Evolutionary conservation across 2,113 vertebrate species (phyloP).

Genomic region (Alectura lathami): DNA sequence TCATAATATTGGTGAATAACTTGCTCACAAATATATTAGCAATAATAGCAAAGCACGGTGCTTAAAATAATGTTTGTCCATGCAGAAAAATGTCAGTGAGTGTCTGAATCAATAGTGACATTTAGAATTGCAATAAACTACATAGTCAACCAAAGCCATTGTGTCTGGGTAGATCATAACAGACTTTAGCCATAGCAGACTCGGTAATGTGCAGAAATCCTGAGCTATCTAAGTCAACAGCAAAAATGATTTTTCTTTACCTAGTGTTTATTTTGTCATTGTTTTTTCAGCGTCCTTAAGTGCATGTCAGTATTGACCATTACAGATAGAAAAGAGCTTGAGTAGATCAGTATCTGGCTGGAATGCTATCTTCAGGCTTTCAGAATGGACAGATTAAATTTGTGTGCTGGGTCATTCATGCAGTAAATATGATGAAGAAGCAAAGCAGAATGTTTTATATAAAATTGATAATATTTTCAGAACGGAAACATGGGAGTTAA

Average conservation of each 20-base stretch:
- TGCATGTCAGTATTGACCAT: conserved; percentile 40
- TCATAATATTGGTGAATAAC: not conserved
- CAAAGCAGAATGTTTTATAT: conserved; percentile 26
- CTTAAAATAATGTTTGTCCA: not conserved
- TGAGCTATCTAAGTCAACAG: not conserved
- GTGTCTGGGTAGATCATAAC: not conserved
- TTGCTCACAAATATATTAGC: not conserved
- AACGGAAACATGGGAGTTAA: not conserved
- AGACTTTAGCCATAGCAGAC: not conserved
- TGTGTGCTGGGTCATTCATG: conserved; percentile 9
- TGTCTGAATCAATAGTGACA: not conserved
- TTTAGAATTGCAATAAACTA: not conserved
- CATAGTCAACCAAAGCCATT: not conserved
- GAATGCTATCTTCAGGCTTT: not conserved
- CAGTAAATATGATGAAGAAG: not conserved
- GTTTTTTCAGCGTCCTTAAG: conserved; percentile 52
- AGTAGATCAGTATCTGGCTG: not conserved
- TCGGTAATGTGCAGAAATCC: not conserved
- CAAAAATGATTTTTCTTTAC: conserved; percentile 50
- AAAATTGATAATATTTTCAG: conserved; percentile 34
- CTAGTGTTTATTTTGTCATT: conserved; percentile 53
- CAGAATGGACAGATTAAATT: conserved; percentile 25
- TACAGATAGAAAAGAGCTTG: conserved; percentile 45
- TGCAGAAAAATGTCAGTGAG: not conserved
- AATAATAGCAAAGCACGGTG: not conserved